These are phyloP conservation scores for Agriopis marginaria DNA, from an alignment of 2,888 invertebrate species.

Conservation along the genomic window DNA sequence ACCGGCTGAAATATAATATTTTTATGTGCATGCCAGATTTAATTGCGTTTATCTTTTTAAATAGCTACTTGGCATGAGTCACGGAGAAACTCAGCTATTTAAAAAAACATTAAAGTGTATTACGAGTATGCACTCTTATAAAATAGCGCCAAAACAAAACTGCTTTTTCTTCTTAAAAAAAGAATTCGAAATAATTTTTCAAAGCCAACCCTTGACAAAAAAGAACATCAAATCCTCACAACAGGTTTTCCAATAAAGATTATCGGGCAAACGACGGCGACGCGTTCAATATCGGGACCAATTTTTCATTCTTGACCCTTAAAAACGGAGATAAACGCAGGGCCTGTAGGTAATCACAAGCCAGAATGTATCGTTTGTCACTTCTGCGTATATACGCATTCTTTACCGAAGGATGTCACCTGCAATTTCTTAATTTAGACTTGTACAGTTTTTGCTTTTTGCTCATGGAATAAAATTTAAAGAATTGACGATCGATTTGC, in stretches of 20 bases:
- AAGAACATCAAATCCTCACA: slow-evolving; percentile 24
- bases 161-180: not conserved
- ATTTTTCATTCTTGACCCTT: slow-evolving; percentile 57
- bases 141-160: not conserved
- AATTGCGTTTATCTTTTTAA: slow-evolving; percentile 26
- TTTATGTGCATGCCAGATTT: slow-evolving; percentile 35
- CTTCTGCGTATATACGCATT: slow-evolving; percentile 38
- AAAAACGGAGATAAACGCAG: slow-evolving; percentile 47
- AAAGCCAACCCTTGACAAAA: slow-evolving; percentile 34
- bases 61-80: slow-evolving; percentile 10
- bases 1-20: slow-evolving; percentile 34
- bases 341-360: slow-evolving; percentile 38
- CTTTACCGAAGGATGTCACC: slow-evolving; percentile 47
- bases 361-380: slow-evolving; percentile 46
- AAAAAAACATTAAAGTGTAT: not conserved
- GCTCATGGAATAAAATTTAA: slow-evolving; percentile 20
- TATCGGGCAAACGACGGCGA: slow-evolving; percentile 46
- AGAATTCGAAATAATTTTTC: slow-evolving; percentile 17
- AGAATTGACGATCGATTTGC: slow-evolving; percentile 13
- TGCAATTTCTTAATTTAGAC: slow-evolving; percentile 59
- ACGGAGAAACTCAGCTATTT: slow-evolving; percentile 1
- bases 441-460: slow-evolving; percentile 46
- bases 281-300: slow-evolving; percentile 51
- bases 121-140: not conserved
- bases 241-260: slow-evolving; percentile 52